Base-by-base conservation (phyloP, 1,140 invertebrate species). In the Philaenus spumarius region DNA sequence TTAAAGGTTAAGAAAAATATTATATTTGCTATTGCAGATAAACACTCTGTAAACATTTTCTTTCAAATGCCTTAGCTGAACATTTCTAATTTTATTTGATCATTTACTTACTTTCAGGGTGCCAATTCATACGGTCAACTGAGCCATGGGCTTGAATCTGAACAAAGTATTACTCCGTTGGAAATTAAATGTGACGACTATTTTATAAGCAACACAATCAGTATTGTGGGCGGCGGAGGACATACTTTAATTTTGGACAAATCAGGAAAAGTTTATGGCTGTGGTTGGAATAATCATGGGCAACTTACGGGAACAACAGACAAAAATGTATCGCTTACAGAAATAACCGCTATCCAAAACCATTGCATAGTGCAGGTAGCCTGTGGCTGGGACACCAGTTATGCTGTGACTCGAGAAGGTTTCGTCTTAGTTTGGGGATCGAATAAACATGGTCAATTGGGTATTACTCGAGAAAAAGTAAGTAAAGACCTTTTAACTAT, bases 71-170 rank as follows among this genome's bases (percentile, higher is more conserved):
- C n/a, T n/a, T n/a, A n/a, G n/a, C n/a, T n/a, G n/a, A n/a, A n/a
- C n/a, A n/a, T n/a, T n/a, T n/a, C n/a, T n/a, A n/a, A n/a, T n/a
- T n/a, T n/a, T n/a, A n/a, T n/a, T n/a, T n/a, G n/a, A n/a, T n/a
- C n/a, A n/a, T n/a, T n/a, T n/a, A n/a, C n/a, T n/a, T n/a, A n/a
- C n/a, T 54, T 72, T 22, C 68, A 89, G 89, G 89, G 89, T 67
- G 87, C 89, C 55, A 93, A 93, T 73, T 89, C 86, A 62, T 85
- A 90, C 72, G 87, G 89, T 42, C 89, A 92, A 72, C 75, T 92
- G 26, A 84, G 85, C 55, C 75, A 84, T 67, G 85, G 82, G 57
- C 71, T 74, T 58, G 73, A 77, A 63, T 82, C 79, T 58, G 89
- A 91, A 69, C 78, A 85, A 73, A 77, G 83, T 55, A 67, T 80